Percentiles rank a stretch among this genome's conserved stretches.
Conservation (phyloP, 2,888 invertebrate species). For the Leptinotarsa rubiginosa region DNA sequence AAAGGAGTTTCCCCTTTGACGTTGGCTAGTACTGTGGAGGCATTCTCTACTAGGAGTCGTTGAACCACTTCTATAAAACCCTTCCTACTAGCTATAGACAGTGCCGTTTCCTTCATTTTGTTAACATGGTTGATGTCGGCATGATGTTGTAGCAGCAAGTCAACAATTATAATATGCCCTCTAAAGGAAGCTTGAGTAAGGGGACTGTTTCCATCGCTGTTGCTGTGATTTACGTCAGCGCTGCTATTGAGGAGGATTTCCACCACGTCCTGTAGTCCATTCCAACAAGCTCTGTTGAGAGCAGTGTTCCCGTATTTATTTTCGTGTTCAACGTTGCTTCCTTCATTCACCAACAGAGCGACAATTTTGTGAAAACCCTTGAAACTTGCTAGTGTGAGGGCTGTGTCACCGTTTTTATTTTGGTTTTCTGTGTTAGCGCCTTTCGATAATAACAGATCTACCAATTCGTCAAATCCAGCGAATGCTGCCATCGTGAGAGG, state of each 20-base stretch:
- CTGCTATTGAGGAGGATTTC: conserved; percentile 3
- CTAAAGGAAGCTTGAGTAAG: neutral
- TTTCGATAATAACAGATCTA: conserved; percentile 5
- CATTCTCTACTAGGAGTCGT: conserved; percentile 20
- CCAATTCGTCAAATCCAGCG: conserved; percentile 14
- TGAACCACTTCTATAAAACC: conserved; percentile 23
- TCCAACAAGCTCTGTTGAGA: conserved; percentile 22
- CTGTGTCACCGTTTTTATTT: conserved; percentile 23
- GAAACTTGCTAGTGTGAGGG: conserved; percentile 20
- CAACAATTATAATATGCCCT: conserved; percentile 6
- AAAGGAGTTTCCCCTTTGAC: conserved; percentile 22
- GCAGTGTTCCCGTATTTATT: conserved; percentile 21
- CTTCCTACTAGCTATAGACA: conserved; percentile 3
- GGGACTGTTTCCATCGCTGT: conserved; percentile 18
- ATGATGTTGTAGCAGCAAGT: conserved; percentile 9
- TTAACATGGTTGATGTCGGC: conserved; percentile 11
- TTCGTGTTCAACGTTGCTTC: conserved; percentile 9
- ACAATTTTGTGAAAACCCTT: conserved; percentile 2
- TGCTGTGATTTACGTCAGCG: conserved; percentile 21
- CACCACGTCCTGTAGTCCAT: conserved; percentile 15
- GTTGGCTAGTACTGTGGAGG: conserved; percentile 16
- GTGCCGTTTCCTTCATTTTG: neutral
- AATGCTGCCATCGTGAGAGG: conserved; percentile 24
- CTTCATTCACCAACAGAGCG: neutral
- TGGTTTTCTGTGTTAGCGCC: conserved; percentile 11